These are phyloP conservation scores for Pyrrhosoma nymphula DNA, from an alignment of 2,888 invertebrate species.

Conservation along the genomic window DNA sequence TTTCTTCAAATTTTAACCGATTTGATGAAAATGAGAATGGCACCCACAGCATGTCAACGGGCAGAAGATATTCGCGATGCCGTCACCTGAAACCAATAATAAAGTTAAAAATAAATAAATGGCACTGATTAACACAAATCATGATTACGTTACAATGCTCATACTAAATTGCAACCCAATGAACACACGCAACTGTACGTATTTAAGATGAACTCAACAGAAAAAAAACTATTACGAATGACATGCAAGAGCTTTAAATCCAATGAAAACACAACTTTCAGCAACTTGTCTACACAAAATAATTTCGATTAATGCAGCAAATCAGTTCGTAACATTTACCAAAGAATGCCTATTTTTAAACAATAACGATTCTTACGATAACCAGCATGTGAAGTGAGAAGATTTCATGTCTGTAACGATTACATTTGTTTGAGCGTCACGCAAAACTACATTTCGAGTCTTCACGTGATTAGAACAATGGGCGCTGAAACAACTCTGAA, in stretches of 20 bases:
- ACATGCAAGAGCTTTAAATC: background rate
- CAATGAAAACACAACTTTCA: background rate
- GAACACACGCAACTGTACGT: background rate
- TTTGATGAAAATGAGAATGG: background rate
- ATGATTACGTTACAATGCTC: no score
- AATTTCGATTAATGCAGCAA: background rate
- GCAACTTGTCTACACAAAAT: background rate
- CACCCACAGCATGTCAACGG: slow-evolving; percentile 39
- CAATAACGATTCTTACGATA: background rate
- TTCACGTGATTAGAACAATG: background rate
- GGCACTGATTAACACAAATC: background rate
- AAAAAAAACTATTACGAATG: no score
- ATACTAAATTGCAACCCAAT: background rate
- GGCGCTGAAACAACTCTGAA: background rate
- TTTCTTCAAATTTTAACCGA: background rate
- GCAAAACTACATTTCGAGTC: background rate
- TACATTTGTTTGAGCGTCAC: background rate
- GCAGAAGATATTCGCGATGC: background rate
- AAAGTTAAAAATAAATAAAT: background rate
- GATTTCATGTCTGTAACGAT: background rate
- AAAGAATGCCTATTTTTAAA: background rate
- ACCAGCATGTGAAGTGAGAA: background rate
- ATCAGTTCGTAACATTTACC: background rate
- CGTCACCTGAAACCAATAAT: slow-evolving; percentile 35
- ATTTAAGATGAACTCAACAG: no score